Base-by-base conservation (phyloP, 37 sponge, comb jelly and placozoan genomes). In the Cladorhizidae sp. region DNA sequence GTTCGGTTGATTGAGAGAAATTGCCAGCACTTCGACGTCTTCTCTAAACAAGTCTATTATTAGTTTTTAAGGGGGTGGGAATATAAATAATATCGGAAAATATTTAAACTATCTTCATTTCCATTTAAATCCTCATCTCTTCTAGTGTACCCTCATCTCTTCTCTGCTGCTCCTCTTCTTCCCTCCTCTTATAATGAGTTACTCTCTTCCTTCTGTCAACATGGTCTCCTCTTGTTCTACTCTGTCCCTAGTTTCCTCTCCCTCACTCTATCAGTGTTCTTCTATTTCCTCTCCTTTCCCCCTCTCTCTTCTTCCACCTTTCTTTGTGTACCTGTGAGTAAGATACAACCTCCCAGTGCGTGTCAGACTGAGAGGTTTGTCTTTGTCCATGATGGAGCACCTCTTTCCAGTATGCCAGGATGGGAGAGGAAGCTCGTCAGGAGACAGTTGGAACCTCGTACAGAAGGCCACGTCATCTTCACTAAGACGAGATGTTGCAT, bases 311-410 rank as follows among this genome's bases (percentile, higher is more conserved):
- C 32, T 38, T 22, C 37, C 37, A 25, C 57, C 45, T 25, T 26
- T 50, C 7, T 29, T 31, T 37, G 8, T 68, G 23, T 75, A 80
- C 79, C 75, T 88, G 29, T 77, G 76, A 0, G 96, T 92, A 17
- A 95, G 80, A 75, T 86, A 92, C 25, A 95, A 80, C 29, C 78
- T 78, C 0, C 96, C 96, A 42, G 80, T 45, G 67, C 83, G 92
- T n/a, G 84, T 83, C 26, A 83, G 81, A 25, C 39, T 80, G 39
- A 94, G 75, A 15, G 91, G 94, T 33, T 70, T 74, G 37, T 87
- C 91, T 40, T 61, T 80, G 67, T 89, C 91, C 52, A 94, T 54
- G 1, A 94, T 67, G 23, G 87, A 80, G 54, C 91, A 90, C 29
- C 88, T 72, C 41, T 43, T 83, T 12, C 94, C 94, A 43, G 49